Base-by-base conservation (phyloP, 92 coral and sea anemone genomes). In the Epizoanthus illoricatus region DNA sequence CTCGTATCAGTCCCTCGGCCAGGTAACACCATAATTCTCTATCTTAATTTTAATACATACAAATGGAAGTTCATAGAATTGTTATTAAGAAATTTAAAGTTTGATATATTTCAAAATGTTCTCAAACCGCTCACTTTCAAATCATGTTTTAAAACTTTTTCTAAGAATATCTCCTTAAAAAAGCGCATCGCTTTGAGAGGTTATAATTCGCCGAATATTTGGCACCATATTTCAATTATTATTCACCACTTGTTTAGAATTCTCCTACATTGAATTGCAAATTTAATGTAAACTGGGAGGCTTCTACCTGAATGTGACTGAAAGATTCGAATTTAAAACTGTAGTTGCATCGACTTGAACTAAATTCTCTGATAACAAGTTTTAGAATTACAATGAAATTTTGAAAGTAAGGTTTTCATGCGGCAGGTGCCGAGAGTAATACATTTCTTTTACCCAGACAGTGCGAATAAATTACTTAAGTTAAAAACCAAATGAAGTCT, bases 381-480 rank as follows among this genome's bases (percentile, higher is more conserved):
- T 6, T 13, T 20, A n/a, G 54, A 54, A 73, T 60, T 39, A 24
- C 9, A 5, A 39, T n/a, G 20, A 16, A 60, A 45, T 8, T 6
- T 21, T 7, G 9, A 45, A 63, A 78, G 11, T 3, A 11, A 43
- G 21, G 10, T 63, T 20, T 11, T 13, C 18, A 15, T 13, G 7
- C 7, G 15, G 72, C 82, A 78, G 82, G 82, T 78, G 82, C 60
- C 43, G 7, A 28, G 33, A 75, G 61, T 57, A 40, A 61, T 17
- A 5, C 42, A n/a, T 20, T 76, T n/a, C 11, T n/a, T 76, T 76
- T 76, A 76, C 56, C 24, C 60, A 41, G 59, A 64, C 64, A 24
- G 23, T 24, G 66, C 58, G 82, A 78, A 78, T 78, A 64, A 21
- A 78, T 78, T 78, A 78, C 11, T 78, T 43, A 62, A 78, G 71